phyloP scores from a whole-genome alignment of 2,113 vertebrate species.

The Oryzias woworae region DNA sequence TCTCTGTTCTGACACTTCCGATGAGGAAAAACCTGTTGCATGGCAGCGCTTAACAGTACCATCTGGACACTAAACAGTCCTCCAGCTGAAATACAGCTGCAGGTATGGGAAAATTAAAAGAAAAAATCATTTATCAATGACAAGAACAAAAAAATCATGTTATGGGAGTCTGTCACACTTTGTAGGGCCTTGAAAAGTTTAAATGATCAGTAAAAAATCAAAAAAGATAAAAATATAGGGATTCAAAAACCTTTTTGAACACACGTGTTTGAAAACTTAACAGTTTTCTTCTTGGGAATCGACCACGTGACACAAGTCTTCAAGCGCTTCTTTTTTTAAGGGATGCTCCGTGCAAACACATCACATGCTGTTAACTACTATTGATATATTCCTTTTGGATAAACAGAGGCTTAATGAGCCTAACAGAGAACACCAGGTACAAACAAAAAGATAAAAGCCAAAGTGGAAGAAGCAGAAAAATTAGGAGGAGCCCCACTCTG shows the following conservation, averaged over 20 bases:
- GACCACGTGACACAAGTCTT: slow-evolving; percentile 23
- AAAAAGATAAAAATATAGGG: background rate
- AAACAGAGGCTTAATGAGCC: slow-evolving; percentile 62
- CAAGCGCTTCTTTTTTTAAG: slow-evolving; percentile 40
- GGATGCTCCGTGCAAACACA: slow-evolving; percentile 52
- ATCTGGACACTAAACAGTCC: too few relatives aligned
- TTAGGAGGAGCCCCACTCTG: slow-evolving; percentile 17
- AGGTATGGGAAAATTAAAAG: too few relatives aligned
- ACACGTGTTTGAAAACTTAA: slow-evolving; percentile 17
- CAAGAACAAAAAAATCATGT: too few relatives aligned
- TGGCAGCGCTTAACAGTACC: too few relatives aligned
- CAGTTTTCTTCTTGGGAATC: slow-evolving; percentile 14
- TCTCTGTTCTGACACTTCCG: background rate
- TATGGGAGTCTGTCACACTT: too few relatives aligned
- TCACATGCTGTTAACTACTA: slow-evolving; percentile 47
- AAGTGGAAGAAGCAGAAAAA: slow-evolving; percentile 38
- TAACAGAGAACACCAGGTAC: slow-evolving; percentile 57
- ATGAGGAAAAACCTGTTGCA: background rate
- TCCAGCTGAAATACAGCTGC: too few relatives aligned
- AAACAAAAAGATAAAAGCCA: slow-evolving; percentile 46
- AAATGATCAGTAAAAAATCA: background rate
- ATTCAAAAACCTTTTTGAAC: slow-evolving; percentile 16
- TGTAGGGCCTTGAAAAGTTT: background rate
- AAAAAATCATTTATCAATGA: too few relatives aligned
- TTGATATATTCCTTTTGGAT: slow-evolving; percentile 58